phyloP scores from a whole-genome alignment of 1,140 invertebrate genomes.

The Leptinotarsa defecta region DNA sequence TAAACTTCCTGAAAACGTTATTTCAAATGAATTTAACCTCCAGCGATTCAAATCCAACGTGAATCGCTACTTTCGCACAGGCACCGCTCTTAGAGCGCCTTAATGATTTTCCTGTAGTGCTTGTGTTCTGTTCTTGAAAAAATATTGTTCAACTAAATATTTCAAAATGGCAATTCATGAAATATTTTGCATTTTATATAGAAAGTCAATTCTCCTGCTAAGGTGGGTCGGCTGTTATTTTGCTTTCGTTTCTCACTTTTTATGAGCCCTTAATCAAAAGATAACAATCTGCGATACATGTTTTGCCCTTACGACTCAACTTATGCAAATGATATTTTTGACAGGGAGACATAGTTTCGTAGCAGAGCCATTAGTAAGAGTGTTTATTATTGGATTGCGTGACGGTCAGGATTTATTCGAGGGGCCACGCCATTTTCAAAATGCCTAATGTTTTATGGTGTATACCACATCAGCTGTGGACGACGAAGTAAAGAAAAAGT shows the following conservation, averaged over 20 bases:
- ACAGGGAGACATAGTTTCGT: constrained; percentile 27
- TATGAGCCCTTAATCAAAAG: constrained; percentile 21
- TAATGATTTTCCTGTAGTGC: too few relatives aligned
- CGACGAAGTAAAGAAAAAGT: not conserved
- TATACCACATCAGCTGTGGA: not conserved
- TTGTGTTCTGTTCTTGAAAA: too few relatives aligned
- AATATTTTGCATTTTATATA: not conserved
- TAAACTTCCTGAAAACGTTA: too few relatives aligned
- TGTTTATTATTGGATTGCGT: constrained; percentile 27
- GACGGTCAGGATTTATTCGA: constrained; percentile 18
- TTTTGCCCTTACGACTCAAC: constrained; percentile 26
- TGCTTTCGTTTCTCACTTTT: constrained; percentile 10
- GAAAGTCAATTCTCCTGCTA: not conserved
- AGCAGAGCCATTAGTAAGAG: constrained; percentile 20
- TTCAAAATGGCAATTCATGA: too few relatives aligned
- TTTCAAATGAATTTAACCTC: too few relatives aligned
- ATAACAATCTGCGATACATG: constrained; percentile 19
- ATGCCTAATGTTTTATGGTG: constrained; percentile 9
- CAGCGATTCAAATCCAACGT: too few relatives aligned
- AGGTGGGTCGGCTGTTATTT: not conserved
- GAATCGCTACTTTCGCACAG: too few relatives aligned
- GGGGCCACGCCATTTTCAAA: not conserved
- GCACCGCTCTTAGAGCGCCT: too few relatives aligned
- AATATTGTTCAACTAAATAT: too few relatives aligned
- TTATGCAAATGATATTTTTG: constrained; percentile 32